Evolutionary conservation across 2,888 invertebrate species (phyloP).

Genomic region (Lacanobia wlatinum): DNA sequence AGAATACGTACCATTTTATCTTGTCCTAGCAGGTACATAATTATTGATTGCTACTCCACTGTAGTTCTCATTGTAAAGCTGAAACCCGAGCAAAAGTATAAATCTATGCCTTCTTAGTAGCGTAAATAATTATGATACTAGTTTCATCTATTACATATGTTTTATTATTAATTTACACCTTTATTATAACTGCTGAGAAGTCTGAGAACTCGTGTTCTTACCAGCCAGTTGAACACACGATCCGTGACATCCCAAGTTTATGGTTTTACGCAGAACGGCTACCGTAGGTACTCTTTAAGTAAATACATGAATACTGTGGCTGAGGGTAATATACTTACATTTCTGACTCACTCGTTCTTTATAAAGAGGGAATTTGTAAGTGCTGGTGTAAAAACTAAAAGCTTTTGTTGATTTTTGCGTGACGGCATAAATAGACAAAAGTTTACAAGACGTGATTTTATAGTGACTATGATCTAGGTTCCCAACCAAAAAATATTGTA

Average conservation of each 20-base stretch:
- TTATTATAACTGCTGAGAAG: constrained; percentile 18
- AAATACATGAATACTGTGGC: neutral
- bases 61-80: neutral
- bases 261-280: constrained; percentile 40
- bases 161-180: constrained; percentile 14
- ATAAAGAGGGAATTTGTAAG: neutral
- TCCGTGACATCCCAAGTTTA: constrained; percentile 48
- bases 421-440: neutral
- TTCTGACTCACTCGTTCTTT: constrained; percentile 18
- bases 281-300: constrained; percentile 31
- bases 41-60: neutral
- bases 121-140: constrained; percentile 4
- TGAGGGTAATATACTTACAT: constrained; percentile 16
- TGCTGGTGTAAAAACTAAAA: neutral
- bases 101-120: neutral
- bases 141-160: constrained; percentile 1
- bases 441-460: neutral
- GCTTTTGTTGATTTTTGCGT: neutral
- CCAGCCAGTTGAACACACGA: constrained; percentile 48
- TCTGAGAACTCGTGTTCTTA: constrained; percentile 41
- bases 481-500: neutral
- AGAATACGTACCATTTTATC: neutral
- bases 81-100: neutral
- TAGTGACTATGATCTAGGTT: neutral
- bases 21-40: neutral